phyloP scores from a whole-genome alignment of 2,797 vertebrate genomes.

The Thalassophryne amazonica region DNA sequence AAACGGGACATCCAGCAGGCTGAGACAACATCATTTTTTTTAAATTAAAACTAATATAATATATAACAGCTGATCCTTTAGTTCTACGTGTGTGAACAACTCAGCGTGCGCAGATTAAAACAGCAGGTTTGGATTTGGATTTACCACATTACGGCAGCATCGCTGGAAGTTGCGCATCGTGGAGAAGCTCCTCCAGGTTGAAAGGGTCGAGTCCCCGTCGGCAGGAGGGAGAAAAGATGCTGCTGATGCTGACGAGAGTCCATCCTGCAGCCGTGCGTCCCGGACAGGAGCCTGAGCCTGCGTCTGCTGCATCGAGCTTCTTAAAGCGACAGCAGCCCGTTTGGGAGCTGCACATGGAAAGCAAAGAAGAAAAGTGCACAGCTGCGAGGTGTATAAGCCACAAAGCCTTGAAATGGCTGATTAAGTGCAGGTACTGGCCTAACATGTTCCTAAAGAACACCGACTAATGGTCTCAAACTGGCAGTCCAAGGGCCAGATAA shows the following conservation, averaged over 20 bases:
- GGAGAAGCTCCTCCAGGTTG: constrained; percentile 33
- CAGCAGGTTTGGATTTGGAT: too few species aligned
- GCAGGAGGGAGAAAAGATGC: constrained; percentile 31
- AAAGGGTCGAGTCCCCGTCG: constrained; percentile 43
- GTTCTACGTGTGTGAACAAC: constrained; percentile 16
- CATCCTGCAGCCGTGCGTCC: constrained; percentile 67
- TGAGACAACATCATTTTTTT: too few species aligned
- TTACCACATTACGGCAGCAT: constrained; percentile 49
- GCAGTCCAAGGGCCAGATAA: too few species aligned
- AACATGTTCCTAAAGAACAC: too few species aligned
- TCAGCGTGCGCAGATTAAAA: background rate
- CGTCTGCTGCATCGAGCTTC: constrained; percentile 64
- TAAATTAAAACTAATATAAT: background rate
- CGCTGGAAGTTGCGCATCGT: constrained; percentile 34
- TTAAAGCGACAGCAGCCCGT: constrained; percentile 78
- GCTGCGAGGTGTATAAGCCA: too few species aligned
- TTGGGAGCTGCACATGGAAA: too few species aligned
- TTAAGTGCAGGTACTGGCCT: too few species aligned
- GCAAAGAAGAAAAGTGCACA: too few species aligned
- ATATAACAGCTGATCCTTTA: constrained; percentile 12
- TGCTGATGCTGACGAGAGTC: constrained; percentile 52
- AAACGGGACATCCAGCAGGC: constrained; percentile 7
- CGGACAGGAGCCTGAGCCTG: constrained; percentile 63
- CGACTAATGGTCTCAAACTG: too few species aligned
- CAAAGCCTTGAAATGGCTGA: too few species aligned